phyloP scores from a whole-genome alignment of 2,797 vertebrate species.

The Rhinoraja longicauda region DNA sequence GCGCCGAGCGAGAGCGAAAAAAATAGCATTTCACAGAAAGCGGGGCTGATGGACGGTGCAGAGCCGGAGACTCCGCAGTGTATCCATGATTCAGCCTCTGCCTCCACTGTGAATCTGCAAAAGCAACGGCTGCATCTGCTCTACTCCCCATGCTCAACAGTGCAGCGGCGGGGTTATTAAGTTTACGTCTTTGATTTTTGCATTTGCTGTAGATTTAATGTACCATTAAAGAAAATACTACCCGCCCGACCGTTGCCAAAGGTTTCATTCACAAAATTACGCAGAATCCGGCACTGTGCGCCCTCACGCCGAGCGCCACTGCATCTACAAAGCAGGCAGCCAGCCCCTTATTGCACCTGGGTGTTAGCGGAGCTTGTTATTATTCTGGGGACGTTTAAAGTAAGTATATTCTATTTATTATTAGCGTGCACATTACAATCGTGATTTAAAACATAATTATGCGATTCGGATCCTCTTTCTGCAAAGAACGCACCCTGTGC shows the following conservation, averaged over 20 bases:
- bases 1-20: too few species aligned
- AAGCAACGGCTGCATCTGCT: constrained; percentile 14
- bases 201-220: not conserved
- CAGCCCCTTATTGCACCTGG: constrained; percentile 25
- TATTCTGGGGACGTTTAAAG: constrained; percentile 27
- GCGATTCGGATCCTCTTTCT: not conserved
- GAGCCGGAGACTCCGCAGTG: constrained; percentile 1
- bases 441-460: not conserved
- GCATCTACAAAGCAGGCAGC: constrained; percentile 17
- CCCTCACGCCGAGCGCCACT: not conserved
- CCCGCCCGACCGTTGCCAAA: not conserved
- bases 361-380: constrained; percentile 28
- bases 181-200: not conserved
- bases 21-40: constrained; percentile 25
- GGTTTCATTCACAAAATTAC: constrained; percentile 37
- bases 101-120: constrained; percentile 2
- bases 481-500: not conserved
- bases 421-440: not conserved
- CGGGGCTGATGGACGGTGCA: constrained; percentile 25
- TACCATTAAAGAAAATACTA: constrained; percentile 23
- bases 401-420: constrained; percentile 28
- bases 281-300: constrained; percentile 19
- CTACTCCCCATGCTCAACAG: not conserved
- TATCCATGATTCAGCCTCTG: constrained; percentile 18
- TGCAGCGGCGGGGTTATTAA: not conserved